These are phyloP conservation scores for Hiodon tergisus DNA, from an alignment of 2,113 vertebrate species.

Conservation along the genomic window DNA sequence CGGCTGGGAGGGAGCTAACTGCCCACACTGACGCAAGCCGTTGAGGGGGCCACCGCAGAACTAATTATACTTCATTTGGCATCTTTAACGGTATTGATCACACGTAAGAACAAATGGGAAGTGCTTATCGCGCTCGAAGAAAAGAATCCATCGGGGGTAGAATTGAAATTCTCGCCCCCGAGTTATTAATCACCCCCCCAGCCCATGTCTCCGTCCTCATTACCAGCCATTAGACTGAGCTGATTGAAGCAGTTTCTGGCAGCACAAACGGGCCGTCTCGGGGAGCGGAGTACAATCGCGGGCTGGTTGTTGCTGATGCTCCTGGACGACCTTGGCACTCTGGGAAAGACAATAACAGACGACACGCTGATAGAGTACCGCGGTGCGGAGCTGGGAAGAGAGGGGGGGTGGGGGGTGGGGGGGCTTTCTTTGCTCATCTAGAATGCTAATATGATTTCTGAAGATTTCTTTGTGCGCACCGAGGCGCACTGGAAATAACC, in stretches of 20 bases:
- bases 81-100: slow-evolving; percentile 89
- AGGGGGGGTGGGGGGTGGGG: background rate
- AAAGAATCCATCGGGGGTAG: slow-evolving; percentile 88
- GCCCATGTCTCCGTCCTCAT: slow-evolving; percentile 69
- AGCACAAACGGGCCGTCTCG: slow-evolving; percentile 75
- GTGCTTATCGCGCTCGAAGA: slow-evolving; percentile 87
- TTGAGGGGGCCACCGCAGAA: slow-evolving; percentile 71
- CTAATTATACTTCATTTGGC: slow-evolving; percentile 88
- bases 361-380: slow-evolving; percentile 48
- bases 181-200: slow-evolving; percentile 87
- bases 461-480: background rate
- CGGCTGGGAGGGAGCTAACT: slow-evolving; percentile 17
- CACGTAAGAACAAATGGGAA: slow-evolving; percentile 89
- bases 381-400: background rate
- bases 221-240: slow-evolving; percentile 83
- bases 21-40: slow-evolving; percentile 54
- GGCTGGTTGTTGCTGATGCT: slow-evolving; percentile 67
- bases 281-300: slow-evolving; percentile 37
- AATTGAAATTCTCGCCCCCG: slow-evolving; percentile 82
- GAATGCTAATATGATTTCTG: slow-evolving; percentile 22
- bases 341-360: slow-evolving; percentile 25
- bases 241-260: slow-evolving; percentile 88
- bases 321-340: slow-evolving; percentile 66
- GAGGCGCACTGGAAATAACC: slow-evolving; percentile 17
- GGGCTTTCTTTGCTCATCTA: slow-evolving; percentile 52